These are phyloP conservation scores for Eugnorisma glareosa DNA, from an alignment of 2,888 invertebrate species.

Conservation along the genomic window DNA sequence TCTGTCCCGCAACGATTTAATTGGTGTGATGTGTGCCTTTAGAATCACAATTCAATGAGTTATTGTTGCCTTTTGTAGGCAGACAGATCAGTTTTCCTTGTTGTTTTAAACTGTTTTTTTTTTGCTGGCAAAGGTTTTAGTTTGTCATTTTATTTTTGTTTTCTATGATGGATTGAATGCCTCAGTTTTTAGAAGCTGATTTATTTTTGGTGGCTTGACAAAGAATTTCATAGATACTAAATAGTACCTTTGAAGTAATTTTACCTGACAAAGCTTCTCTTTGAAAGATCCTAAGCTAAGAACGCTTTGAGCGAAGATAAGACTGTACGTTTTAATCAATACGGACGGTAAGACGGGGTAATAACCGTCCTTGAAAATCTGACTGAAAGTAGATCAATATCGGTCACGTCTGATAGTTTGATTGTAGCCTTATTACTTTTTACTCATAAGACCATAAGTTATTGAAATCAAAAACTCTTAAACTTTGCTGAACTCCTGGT, in stretches of 20 bases:
- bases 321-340: constrained; percentile 28
- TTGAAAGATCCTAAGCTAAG: constrained; percentile 10
- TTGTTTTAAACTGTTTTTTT: constrained; percentile 29
- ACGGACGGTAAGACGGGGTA: background rate
- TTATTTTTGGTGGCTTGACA: background rate
- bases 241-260: constrained; percentile 4
- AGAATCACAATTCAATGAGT: constrained; percentile 66
- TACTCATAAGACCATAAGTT: background rate
- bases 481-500: constrained; percentile 17
- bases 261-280: constrained; percentile 5
- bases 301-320: constrained; percentile 19
- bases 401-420: constrained; percentile 3
- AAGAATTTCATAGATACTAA: background rate
- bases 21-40: constrained; percentile 71
- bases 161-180: constrained; percentile 4
- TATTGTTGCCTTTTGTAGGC: constrained; percentile 48
- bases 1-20: constrained; percentile 74
- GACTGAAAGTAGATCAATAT: background rate
- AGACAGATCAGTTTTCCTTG: constrained; percentile 37
- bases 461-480: constrained; percentile 9
- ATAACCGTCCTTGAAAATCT: background rate
- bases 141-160: background rate
- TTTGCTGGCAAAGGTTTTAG: constrained; percentile 23
- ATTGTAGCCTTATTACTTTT: background rate
- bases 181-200: background rate